These are phyloP conservation scores for Tribolium castaneum DNA, from an alignment of 1,140 invertebrate genomes.

Conservation along the genomic window DNA sequence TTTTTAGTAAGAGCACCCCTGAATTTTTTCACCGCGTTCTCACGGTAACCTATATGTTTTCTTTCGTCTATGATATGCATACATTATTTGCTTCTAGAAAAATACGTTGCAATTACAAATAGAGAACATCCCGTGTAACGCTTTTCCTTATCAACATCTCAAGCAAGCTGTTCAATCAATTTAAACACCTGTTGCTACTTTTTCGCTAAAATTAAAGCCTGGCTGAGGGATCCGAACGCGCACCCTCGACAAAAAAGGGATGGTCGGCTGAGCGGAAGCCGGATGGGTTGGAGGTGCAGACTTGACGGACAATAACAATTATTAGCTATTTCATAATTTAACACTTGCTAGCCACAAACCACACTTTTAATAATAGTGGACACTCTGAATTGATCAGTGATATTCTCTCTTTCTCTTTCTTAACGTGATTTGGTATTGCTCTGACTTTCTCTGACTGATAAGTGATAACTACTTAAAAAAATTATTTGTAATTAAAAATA, in stretches of 20 bases:
- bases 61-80: constrained; percentile 17
- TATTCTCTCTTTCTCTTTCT: too few species aligned
- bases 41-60: constrained; percentile 47
- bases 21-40: constrained; percentile 41
- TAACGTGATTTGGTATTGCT: too few species aligned
- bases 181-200: constrained; percentile 40
- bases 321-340: background rate
- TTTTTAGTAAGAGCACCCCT: constrained; percentile 22
- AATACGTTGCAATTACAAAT: constrained; percentile 17
- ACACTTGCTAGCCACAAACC: too few species aligned
- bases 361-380: too few species aligned
- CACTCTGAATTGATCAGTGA: too few species aligned
- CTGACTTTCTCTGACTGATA: too few species aligned
- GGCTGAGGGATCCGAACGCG: background rate
- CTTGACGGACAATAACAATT: background rate
- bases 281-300: background rate
- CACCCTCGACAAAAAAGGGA: background rate
- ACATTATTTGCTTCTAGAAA: constrained; percentile 1
- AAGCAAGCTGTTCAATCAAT: constrained; percentile 23
- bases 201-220: constrained; percentile 34
- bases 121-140: background rate
- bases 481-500: too few species aligned
- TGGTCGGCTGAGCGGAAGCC: background rate
- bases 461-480: too few species aligned
- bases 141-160: constrained; percentile 16